Conservation (phyloP, 2,113 vertebrate species). For the Grammomys dolichurus region DNA sequence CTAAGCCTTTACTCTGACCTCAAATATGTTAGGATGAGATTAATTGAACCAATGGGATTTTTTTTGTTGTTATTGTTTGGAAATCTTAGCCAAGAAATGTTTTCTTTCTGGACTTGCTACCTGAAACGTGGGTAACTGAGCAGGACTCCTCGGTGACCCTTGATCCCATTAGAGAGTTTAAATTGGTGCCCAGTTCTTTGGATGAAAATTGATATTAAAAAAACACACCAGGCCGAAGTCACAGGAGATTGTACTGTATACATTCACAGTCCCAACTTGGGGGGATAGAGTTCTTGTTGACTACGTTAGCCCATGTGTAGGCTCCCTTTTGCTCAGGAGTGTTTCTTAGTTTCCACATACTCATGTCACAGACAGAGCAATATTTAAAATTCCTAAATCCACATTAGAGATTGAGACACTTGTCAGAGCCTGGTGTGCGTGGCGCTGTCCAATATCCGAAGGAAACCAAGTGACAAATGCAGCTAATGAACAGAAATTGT, state of each 20-base stretch:
- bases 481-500: background rate
- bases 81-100: constrained; percentile 66
- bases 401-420: background rate
- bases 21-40: constrained; percentile 40
- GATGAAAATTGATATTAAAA: constrained; percentile 74
- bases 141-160: constrained; percentile 62
- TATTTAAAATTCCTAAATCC: background rate
- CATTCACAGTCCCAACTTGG: background rate
- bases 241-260: constrained; percentile 28
- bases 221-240: constrained; percentile 49
- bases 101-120: constrained; percentile 64
- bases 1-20: constrained; percentile 42
- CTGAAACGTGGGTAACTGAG: constrained; percentile 53
- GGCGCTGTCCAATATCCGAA: background rate
- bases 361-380: background rate
- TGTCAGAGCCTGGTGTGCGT: background rate
- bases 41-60: constrained; percentile 41
- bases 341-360: background rate
- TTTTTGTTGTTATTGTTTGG: constrained; percentile 28
- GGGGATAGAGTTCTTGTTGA: background rate
- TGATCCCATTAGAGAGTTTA: constrained; percentile 75
- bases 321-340: constrained; percentile 23
- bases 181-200: constrained; percentile 45
- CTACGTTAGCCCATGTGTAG: background rate
- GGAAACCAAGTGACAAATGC: background rate